Evolutionary conservation across 2,888 invertebrate species (phyloP).

Genomic region (Drosophila bunnanda): DNA sequence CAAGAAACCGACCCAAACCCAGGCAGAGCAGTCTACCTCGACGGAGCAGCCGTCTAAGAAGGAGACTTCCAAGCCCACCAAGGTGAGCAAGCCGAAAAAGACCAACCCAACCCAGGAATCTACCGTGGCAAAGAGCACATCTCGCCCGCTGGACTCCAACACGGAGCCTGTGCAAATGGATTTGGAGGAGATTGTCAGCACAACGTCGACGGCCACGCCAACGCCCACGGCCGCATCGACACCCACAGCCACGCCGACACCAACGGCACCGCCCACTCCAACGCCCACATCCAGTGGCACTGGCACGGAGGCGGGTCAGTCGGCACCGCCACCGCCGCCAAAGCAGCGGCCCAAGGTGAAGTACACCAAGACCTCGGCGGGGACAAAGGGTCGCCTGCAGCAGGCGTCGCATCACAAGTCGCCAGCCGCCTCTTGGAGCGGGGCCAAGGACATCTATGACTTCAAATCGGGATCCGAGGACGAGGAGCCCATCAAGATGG

Average conservation of each 20-base stretch:
- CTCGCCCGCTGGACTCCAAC: constrained; percentile 69
- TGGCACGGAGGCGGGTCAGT: background rate
- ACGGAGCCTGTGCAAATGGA: constrained; percentile 82
- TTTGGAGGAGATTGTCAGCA: constrained; percentile 70
- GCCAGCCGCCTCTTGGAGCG: constrained; percentile 32
- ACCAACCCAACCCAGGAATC: background rate
- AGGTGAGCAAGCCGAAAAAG: constrained; percentile 34
- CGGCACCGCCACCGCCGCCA: constrained; percentile 9
- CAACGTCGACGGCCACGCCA: constrained; percentile 27
- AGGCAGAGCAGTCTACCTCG: constrained; percentile 1
- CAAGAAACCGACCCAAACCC: constrained; percentile 20
- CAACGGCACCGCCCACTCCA: constrained; percentile 26
- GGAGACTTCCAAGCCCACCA: constrained; percentile 11
- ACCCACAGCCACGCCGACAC: constrained; percentile 22
- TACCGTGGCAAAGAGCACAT: background rate
- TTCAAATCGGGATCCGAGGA: constrained; percentile 84
- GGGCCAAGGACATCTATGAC: constrained; percentile 82
- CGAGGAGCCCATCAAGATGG: constrained; percentile 84
- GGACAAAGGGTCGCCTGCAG: constrained; percentile 60
- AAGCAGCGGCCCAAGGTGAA: constrained; percentile 66
- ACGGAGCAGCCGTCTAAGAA: constrained; percentile 14
- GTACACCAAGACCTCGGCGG: constrained; percentile 67
- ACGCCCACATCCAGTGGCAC: constrained; percentile 23
- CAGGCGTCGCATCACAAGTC: constrained; percentile 26
- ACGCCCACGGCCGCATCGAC: constrained; percentile 31